phyloP scores from a whole-genome alignment of 2,797 vertebrate species.

The Pachyuromys duprasi region DNA sequence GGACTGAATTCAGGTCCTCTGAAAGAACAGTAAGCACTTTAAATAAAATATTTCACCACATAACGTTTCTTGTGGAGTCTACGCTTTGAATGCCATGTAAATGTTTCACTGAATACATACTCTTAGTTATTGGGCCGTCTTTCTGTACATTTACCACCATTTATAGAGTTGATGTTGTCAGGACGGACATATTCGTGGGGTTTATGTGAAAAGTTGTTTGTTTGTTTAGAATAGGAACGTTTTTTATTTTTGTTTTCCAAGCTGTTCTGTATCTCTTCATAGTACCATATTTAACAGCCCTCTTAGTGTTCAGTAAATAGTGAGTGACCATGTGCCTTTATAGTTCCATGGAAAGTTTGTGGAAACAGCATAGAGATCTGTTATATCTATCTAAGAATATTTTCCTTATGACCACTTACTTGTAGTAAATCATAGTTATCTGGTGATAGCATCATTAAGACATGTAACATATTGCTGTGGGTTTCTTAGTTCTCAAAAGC shows the following conservation, averaged over 20 bases:
- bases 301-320: background rate
- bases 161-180: conserved; percentile 31
- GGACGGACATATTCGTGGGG: background rate
- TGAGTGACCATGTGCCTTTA: background rate
- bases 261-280: background rate
- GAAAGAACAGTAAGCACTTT: background rate
- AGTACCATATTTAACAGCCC: background rate
- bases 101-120: background rate
- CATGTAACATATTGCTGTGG: background rate
- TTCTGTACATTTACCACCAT: background rate
- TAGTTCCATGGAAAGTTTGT: background rate
- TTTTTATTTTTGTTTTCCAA: background rate
- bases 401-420: conserved; percentile 36
- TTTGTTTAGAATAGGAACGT: background rate
- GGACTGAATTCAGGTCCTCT: background rate
- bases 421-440: background rate
- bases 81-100: background rate
- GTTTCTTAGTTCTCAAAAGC: conserved; percentile 13
- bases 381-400: background rate
- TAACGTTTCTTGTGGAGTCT: background rate
- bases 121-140: background rate
- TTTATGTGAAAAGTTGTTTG: conserved; percentile 14
- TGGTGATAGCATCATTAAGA: conserved; percentile 39
- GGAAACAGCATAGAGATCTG: background rate
- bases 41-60: background rate